phyloP scores from a whole-genome alignment of 2,797 vertebrate genomes.

The Anableps anableps region DNA sequence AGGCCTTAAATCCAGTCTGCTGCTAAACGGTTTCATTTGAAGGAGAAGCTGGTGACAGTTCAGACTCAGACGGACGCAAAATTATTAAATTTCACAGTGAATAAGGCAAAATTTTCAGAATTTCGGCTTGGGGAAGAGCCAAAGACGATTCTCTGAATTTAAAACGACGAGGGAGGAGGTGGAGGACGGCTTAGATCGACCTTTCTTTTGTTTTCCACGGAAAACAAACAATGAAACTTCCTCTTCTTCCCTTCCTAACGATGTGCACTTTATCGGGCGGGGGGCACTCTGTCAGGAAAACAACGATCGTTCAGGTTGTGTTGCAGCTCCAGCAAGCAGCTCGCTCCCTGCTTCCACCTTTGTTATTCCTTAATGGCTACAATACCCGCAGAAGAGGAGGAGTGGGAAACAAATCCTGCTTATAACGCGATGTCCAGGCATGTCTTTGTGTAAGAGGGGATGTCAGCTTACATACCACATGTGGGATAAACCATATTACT shows the following conservation, averaged over 20 bases:
- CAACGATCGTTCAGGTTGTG: neutral
- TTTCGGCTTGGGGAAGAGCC: slow-evolving; percentile 1
- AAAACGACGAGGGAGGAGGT: slow-evolving; percentile 39
- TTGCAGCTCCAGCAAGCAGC: slow-evolving; percentile 6
- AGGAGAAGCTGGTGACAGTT: slow-evolving; percentile 24
- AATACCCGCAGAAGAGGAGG: slow-evolving; percentile 48
- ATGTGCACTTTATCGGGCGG: slow-evolving; percentile 16
- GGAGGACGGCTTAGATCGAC: slow-evolving; percentile 34
- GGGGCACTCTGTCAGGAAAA: slow-evolving; percentile 1
- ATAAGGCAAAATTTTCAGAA: slow-evolving; percentile 59
- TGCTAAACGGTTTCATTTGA: slow-evolving; percentile 44
- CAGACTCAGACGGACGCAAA: neutral
- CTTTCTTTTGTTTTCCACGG: slow-evolving; percentile 20
- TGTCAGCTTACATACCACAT: slow-evolving; percentile 77
- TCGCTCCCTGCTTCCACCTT: slow-evolving; percentile 39
- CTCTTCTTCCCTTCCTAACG: neutral
- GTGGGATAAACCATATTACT: slow-evolving; percentile 80
- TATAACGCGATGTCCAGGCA: slow-evolving; percentile 70
- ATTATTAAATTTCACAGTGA: slow-evolving; percentile 46
- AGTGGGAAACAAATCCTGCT: slow-evolving; percentile 67
- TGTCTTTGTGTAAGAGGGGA: slow-evolving; percentile 72
- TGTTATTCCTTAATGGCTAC: slow-evolving; percentile 58
- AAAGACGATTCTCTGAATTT: slow-evolving; percentile 42
- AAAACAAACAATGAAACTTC: neutral
- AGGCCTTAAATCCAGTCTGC: slow-evolving; percentile 50